Evolutionary conservation across 1,140 invertebrate genomes (phyloP), one percentile per base, ranked within the genome.

Genomic region (Holcopasites calliopsidis): DNA sequence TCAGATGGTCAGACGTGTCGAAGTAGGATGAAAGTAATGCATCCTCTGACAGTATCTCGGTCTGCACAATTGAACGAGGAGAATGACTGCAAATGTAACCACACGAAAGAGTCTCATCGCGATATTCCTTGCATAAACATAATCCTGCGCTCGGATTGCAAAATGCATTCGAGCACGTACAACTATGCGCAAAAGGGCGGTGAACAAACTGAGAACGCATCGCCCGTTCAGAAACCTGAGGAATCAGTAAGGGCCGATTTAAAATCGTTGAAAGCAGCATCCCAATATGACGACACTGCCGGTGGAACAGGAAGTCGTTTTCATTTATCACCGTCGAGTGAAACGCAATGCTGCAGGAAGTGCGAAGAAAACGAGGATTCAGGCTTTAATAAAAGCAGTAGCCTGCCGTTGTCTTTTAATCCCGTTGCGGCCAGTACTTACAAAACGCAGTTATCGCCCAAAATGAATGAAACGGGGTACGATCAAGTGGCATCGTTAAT

Each of bases 51-150:
- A 33, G 16, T 47, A 10, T 71, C 35, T 10, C 23, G 13, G 1
- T 10, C 23, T 2, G 50, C 3, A 47, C 28, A 28, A 16, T 11
- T 28, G 21, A 60, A 18, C 6, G 28, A 16, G 5, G 10, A 33
- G n/a, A 68, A 18, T 49, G 33, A 58, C 21, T 44, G 13, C 21
- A 40, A 8, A 50, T 31, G 52, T 21, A 50, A 64, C 16, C 44
- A 31, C 0, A 0, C 1, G 52, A 72, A 57, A n/a, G 35, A 33
- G 1, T 4, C 4, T 57, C 47, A 40, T 11, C 1, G 23, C 3
- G 42, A 64, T 50, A 33, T 68, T 23, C 42, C 47, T 33, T 65
- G 64, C n/a, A 73, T 78, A 54, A 73, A 80, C 16, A 80, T 73
- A 21, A 44, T 66, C 38, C 26, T 69, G 21, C 42, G 44, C n/a